A percentile compares a stretch with the other conserved stretches of the same genome.
Evolutionary conservation across 2,797 vertebrate genomes (phyloP).

Genomic region (Rhabdophis nuchalis): DNA sequence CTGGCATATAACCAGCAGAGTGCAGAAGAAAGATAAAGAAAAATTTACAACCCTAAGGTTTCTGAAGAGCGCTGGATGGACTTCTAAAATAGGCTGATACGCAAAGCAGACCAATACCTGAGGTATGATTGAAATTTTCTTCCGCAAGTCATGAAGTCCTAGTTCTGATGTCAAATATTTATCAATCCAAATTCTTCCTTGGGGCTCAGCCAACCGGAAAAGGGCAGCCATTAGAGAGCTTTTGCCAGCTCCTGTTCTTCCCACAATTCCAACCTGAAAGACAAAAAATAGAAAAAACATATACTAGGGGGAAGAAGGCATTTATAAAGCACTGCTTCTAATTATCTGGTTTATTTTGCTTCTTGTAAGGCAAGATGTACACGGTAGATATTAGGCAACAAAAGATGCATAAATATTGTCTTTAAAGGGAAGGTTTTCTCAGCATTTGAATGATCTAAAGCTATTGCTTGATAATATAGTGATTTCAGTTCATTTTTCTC

Average conservation of each 20-base stretch:
- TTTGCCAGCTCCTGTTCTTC: constrained; percentile 90
- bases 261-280: constrained; percentile 86
- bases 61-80: accelerated
- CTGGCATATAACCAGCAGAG: not conserved
- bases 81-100: not conserved
- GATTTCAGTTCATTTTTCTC: constrained; percentile 38
- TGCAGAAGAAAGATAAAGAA: constrained; percentile 27
- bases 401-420: not conserved
- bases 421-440: not conserved
- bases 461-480: not conserved
- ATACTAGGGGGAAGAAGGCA: not conserved
- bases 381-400: constrained; percentile 18
- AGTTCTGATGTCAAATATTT: constrained; percentile 85
- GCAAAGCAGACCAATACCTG: constrained; percentile 73
- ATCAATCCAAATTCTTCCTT: constrained; percentile 89
- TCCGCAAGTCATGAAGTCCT: constrained; percentile 88
- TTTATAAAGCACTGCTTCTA: constrained; percentile 11
- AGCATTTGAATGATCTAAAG: not conserved
- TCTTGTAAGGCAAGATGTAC: constrained; percentile 9
- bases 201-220: constrained; percentile 88
- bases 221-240: constrained; percentile 90
- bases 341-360: not conserved
- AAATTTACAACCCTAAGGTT: constrained; percentile 25
- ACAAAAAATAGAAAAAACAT: not conserved
- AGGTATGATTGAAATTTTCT: constrained; percentile 96